Conservation (phyloP, 2,888 invertebrate genomes). For the Ditylenchus weischeri region DNA sequence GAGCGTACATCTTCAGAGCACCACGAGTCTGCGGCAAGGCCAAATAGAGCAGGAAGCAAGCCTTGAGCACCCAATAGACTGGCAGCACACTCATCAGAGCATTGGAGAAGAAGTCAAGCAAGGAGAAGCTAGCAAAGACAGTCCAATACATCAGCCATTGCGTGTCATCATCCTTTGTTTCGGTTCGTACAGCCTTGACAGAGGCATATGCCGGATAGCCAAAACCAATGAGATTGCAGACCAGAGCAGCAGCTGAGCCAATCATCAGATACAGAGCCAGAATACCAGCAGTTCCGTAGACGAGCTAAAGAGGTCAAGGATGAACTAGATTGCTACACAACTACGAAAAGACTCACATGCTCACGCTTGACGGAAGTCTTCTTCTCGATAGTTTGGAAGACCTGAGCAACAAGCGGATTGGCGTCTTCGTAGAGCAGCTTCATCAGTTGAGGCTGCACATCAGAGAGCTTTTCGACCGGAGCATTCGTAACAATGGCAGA, state of each 20-base stretch:
- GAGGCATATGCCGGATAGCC: slow-evolving; percentile 43
- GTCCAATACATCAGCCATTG: slow-evolving; percentile 98
- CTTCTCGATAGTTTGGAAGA: slow-evolving; percentile 11
- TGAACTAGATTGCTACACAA: neutral
- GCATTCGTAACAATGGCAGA: neutral
- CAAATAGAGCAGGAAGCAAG: slow-evolving; percentile 1
- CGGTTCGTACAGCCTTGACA: slow-evolving; percentile 62
- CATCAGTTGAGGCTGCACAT: slow-evolving; percentile 9
- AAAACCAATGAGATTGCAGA: slow-evolving; percentile 46
- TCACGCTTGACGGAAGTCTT: slow-evolving; percentile 12
- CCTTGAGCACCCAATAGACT: slow-evolving; percentile 8
- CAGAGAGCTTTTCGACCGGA: slow-evolving; percentile 2
- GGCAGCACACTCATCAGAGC: slow-evolving; percentile 65
- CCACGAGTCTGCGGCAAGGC: slow-evolving; percentile 14
- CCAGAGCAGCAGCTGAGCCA: slow-evolving; percentile 62
- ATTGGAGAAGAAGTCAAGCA: slow-evolving; percentile 88
- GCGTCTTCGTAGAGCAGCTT: slow-evolving; percentile 12
- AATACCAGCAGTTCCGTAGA: too few relatives aligned
- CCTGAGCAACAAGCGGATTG: neutral
- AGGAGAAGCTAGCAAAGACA: slow-evolving; percentile 83
- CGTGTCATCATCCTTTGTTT: slow-evolving; percentile 59
- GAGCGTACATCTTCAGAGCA: slow-evolving; percentile 1
- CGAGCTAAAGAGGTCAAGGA: neutral
- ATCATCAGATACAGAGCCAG: slow-evolving; percentile 24
- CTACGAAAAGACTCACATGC: slow-evolving; percentile 2